These are phyloP conservation scores for Archaeoteleia sp. DNA, from an alignment of 2,888 invertebrate species.

Conservation along the genomic window DNA sequence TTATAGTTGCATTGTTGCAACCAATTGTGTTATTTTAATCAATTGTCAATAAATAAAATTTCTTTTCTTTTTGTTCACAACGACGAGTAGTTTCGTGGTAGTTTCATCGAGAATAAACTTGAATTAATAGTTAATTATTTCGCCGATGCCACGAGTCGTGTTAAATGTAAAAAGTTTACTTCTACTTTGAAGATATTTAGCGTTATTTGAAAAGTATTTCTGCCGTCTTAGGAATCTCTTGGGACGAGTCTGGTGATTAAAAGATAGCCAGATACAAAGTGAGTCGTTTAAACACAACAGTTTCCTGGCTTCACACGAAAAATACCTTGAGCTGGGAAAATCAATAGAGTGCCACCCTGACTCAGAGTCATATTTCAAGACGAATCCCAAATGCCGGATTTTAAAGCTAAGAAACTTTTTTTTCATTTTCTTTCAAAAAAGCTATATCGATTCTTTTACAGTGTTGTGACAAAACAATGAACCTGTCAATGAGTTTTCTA, in stretches of 20 bases:
- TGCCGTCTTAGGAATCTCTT: conserved; percentile 7
- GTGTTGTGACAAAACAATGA: too few relatives aligned
- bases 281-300: conserved; percentile 14
- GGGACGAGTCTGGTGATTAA: conserved; percentile 13
- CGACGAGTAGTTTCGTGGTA: too few relatives aligned
- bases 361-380: not conserved
- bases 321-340: conserved; percentile 5
- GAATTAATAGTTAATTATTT: conserved; percentile 16
- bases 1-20: too few relatives aligned
- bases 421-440: too few relatives aligned
- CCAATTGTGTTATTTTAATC: too few relatives aligned
- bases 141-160: conserved; percentile 13
- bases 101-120: conserved; percentile 8
- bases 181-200: conserved; percentile 4
- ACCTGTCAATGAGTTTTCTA: too few relatives aligned
- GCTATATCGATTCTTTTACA: too few relatives aligned
- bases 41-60: too few relatives aligned
- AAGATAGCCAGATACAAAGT: conserved; percentile 24
- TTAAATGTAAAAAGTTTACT: conserved; percentile 26
- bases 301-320: not conserved
- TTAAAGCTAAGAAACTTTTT: too few relatives aligned
- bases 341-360: conserved; percentile 1
- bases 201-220: conserved; percentile 27
- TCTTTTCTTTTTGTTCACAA: too few relatives aligned
- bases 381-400: not conserved